These are phyloP conservation scores for Denticeps clupeoides DNA, from an alignment of 2,797 vertebrate genomes.

Conservation along the genomic window DNA sequence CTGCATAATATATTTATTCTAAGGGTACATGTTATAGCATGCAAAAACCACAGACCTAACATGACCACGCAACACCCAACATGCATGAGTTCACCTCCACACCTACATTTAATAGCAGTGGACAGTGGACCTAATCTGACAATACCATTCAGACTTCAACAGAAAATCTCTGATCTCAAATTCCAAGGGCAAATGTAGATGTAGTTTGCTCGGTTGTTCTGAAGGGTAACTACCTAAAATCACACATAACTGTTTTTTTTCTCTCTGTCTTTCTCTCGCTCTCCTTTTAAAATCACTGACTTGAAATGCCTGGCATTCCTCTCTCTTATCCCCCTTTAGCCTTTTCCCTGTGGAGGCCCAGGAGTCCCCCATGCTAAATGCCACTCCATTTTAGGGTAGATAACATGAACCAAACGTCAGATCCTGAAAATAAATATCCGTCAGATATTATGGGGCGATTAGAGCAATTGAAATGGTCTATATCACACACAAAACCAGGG, in stretches of 20 bases:
- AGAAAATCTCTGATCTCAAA: too few species aligned
- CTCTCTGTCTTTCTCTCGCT: not conserved
- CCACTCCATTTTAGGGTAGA: conserved; percentile 66
- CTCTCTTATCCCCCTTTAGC: conserved; percentile 53
- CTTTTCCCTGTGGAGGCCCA: conserved; percentile 50
- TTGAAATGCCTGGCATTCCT: conserved; percentile 71
- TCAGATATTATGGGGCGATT: conserved; percentile 38
- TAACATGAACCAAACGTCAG: conserved; percentile 56
- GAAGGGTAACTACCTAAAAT: too few species aligned
- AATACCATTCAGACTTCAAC: too few species aligned
- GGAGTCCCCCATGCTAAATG: conserved; percentile 54
- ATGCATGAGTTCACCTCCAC: too few species aligned
- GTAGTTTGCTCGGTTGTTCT: too few species aligned
- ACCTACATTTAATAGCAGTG: too few species aligned
- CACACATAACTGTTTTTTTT: conserved; percentile 50
- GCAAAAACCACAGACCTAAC: too few species aligned
- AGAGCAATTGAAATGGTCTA: not conserved
- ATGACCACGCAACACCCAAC: too few species aligned
- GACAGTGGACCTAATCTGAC: too few species aligned
- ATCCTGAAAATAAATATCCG: conserved; percentile 48
- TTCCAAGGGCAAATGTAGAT: too few species aligned
- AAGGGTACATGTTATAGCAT: too few species aligned
- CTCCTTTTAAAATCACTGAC: conserved; percentile 40
- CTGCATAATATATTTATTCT: too few species aligned
- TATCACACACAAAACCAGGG: not conserved